Percentiles rank a stretch among this genome's conserved stretches.
Conservation (phyloP, 1,140 invertebrate species). For the Leptopilina clavipes region DNA sequence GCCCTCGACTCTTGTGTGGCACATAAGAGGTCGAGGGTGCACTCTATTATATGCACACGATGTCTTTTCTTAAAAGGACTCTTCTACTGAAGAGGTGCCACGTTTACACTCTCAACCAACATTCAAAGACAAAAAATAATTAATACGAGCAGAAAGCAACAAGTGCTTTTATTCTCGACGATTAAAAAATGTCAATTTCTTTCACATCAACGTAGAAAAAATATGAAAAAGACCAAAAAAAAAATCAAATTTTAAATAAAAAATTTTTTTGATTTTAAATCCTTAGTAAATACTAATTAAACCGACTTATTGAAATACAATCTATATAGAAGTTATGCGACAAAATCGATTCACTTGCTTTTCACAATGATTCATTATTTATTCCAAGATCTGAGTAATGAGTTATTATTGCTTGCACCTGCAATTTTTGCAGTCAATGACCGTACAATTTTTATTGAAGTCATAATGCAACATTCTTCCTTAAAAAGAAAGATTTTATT, state of each 20-base stretch:
- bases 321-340: background rate
- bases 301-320: too few relatives aligned
- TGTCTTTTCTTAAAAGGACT: background rate
- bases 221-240: background rate
- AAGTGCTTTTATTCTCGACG: background rate
- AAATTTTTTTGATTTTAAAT: too few relatives aligned
- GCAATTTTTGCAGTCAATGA: constrained; percentile 28
- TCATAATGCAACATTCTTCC: background rate
- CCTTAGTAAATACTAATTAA: too few relatives aligned
- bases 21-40: background rate
- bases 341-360: background rate
- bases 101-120: background rate
- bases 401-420: constrained; percentile 23
- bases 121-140: constrained; percentile 6
- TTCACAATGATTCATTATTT: background rate
- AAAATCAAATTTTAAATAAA: background rate
- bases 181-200: too few relatives aligned
- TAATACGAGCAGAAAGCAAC: constrained; percentile 5
- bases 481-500: background rate
- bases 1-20: background rate
- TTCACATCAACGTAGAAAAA: background rate
- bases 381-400: constrained; percentile 24
- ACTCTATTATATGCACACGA: background rate
- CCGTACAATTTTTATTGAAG: background rate
- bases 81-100: background rate